phyloP scores from a whole-genome alignment of 2,113 vertebrate species.

The Plotosus lineatus region DNA sequence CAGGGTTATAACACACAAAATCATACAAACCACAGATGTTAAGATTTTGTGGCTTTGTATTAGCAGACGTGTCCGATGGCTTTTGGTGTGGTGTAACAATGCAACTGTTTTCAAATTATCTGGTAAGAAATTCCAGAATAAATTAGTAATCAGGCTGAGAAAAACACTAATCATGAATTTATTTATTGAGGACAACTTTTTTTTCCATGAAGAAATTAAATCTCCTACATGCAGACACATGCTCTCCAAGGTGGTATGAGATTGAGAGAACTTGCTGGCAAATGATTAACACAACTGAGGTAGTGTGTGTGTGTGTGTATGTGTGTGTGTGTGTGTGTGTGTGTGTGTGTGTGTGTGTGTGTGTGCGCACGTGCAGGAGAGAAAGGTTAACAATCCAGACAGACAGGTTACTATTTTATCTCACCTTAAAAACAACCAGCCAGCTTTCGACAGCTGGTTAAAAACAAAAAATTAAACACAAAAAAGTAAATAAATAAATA shows the following conservation, averaged over 20 bases:
- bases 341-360: constrained; percentile 17
- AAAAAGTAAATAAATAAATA: background rate
- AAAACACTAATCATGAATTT: background rate
- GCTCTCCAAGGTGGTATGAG: background rate
- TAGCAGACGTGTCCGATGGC: too few relatives aligned
- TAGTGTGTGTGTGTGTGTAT: constrained; percentile 31
- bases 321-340: constrained; percentile 30
- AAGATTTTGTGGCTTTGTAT: too few relatives aligned
- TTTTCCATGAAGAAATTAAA: background rate
- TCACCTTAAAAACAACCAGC: constrained; percentile 36
- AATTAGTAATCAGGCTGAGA: background rate
- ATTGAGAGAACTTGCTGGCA: constrained; percentile 31
- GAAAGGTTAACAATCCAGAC: constrained; percentile 56
- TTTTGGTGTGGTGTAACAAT: too few relatives aligned
- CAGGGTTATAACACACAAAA: background rate
- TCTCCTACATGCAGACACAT: background rate
- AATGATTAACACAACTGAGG: constrained; percentile 57
- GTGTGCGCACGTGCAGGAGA: constrained; percentile 24
- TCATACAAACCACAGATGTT: too few relatives aligned
- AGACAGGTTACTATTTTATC: constrained; percentile 56
- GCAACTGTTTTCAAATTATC: background rate
- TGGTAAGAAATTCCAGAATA: background rate
- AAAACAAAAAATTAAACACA: constrained; percentile 47
- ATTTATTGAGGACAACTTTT: background rate
- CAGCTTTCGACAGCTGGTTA: constrained; percentile 51